Base-by-base conservation (phyloP, 2,113 vertebrate genomes). In the Silurus asotus region DNA sequence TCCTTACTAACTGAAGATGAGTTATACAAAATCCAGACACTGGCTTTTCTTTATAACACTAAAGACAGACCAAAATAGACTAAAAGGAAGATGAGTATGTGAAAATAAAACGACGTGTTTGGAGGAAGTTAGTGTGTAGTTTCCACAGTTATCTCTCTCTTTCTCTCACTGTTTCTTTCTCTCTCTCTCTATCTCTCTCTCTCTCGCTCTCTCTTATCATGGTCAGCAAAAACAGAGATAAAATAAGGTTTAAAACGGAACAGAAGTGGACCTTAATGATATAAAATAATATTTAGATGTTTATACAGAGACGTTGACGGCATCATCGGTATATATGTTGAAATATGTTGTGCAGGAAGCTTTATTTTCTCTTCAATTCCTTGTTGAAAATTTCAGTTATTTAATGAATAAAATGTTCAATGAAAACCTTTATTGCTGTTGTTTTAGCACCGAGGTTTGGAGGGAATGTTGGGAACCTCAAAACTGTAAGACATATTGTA, bases 1-100 rank as follows among this genome's bases (percentile, higher is more conserved):
- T 56, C 20, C 65, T 70, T 37, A 74, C 37, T 59, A 84, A 84
- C 13, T 59, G 51, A 72, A 0, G 62, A 53, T 82, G 59, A 14
- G 45, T 28, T 65, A 51, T 72, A 48, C 19, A 23, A n/a, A 83
- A 83, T n/a, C 45, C 13, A 61, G 51, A 59, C 49, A 76, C 45
- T 62, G 45, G 6, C 72, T 64, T 78, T 83, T 62, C 8, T 65
- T 78, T 9, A 28, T 55, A 77, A 55, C 53, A 55, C 17, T 77
- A 65, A 65, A 53, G 58, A 23, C 59, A 25, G 83, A 49, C 48
- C 23, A 84, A 76, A 84, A 76, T 76, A 77, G 25, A 51, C 15
- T 37, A 78, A 53, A 28, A 17, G 0, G 53, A 49, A 19, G 69
- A 62, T 53, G 9, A 84, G 70, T 8, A 20, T 80, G 28, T 69